Percentiles rank a stretch among this genome's conserved stretches.
Conservation (phyloP, 2,797 vertebrate genomes). For the Astyanax mexicanus region DNA sequence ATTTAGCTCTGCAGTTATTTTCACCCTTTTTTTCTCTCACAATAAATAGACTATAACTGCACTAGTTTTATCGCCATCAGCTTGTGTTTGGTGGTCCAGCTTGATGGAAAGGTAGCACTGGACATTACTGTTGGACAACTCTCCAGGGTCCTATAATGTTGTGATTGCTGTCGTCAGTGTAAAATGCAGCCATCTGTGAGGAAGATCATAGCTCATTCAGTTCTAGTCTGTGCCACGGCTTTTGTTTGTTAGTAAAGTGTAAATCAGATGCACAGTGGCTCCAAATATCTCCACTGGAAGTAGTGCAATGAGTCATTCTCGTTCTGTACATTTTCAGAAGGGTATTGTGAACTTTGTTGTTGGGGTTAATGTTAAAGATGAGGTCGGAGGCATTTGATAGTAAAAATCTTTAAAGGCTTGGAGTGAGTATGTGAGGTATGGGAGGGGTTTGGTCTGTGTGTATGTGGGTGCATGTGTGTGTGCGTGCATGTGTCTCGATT, state of each 20-base stretch:
- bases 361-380: conserved; percentile 36
- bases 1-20: too few species aligned
- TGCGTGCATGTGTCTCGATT: conserved; percentile 35
- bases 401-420: conserved; percentile 53
- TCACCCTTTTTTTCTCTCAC: background rate
- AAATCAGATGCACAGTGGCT: background rate
- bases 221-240: too few species aligned
- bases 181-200: conserved; percentile 48
- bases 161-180: conserved; percentile 34
- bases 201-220: conserved; percentile 28
- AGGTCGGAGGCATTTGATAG: conserved; percentile 51
- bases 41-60: too few species aligned
- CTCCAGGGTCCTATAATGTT: conserved; percentile 46
- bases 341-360: conserved; percentile 29
- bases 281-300: background rate
- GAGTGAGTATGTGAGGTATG: conserved; percentile 39
- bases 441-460: conserved; percentile 24
- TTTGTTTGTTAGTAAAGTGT: too few species aligned
- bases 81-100: background rate
- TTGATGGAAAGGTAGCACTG: conserved; percentile 40
- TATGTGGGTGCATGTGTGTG: conserved; percentile 25
- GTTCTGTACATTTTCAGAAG: conserved; percentile 26
- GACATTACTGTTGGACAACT: conserved; percentile 25
- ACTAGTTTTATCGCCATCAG: background rate
- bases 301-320: background rate